A percentile compares a stretch with the other conserved stretches of the same genome.
Conservation (phyloP, 2,888 invertebrate species). For the Crossocerus cetratus region DNA sequence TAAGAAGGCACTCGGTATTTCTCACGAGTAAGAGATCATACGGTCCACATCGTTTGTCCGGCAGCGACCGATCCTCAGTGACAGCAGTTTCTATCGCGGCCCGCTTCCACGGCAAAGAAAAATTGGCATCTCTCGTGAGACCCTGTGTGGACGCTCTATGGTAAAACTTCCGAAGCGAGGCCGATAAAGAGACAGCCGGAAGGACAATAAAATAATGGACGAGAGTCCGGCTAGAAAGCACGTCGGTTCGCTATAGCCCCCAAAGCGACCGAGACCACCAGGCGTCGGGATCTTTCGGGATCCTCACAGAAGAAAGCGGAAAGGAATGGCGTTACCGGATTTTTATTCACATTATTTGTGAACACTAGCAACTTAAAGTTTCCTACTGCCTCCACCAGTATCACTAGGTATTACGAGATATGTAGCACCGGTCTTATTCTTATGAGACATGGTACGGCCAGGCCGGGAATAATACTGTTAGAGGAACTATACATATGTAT, state of each 20-base stretch:
- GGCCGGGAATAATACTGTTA: too few relatives aligned
- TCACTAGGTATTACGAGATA: too few relatives aligned
- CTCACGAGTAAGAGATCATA: slow-evolving; percentile 31
- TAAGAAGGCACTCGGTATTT: slow-evolving; percentile 25
- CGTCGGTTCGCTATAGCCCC: too few relatives aligned
- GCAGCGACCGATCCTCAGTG: slow-evolving; percentile 33
- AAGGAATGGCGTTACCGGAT: too few relatives aligned
- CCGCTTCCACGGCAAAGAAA: slow-evolving; percentile 26
- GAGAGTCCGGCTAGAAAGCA: not conserved
- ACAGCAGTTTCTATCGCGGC: slow-evolving; percentile 29
- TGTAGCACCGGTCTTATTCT: not conserved
- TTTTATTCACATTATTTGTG: too few relatives aligned
- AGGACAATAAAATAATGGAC: slow-evolving; percentile 32
- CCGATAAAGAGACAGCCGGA: slow-evolving; percentile 23
- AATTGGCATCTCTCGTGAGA: slow-evolving; percentile 37
- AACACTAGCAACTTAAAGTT: too few relatives aligned
- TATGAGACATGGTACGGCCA: not conserved
- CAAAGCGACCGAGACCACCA: too few relatives aligned
- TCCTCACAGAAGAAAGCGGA: slow-evolving; percentile 5
- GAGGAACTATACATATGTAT: too few relatives aligned
- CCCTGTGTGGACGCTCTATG: slow-evolving; percentile 18
- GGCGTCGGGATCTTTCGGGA: slow-evolving; percentile 11
- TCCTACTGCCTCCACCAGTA: too few relatives aligned
- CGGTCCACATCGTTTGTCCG: slow-evolving; percentile 32
- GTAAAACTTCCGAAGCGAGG: slow-evolving; percentile 42